Conservation (phyloP, 2,797 vertebrate species). For the Periophthalmus magnuspinnatus region DNA sequence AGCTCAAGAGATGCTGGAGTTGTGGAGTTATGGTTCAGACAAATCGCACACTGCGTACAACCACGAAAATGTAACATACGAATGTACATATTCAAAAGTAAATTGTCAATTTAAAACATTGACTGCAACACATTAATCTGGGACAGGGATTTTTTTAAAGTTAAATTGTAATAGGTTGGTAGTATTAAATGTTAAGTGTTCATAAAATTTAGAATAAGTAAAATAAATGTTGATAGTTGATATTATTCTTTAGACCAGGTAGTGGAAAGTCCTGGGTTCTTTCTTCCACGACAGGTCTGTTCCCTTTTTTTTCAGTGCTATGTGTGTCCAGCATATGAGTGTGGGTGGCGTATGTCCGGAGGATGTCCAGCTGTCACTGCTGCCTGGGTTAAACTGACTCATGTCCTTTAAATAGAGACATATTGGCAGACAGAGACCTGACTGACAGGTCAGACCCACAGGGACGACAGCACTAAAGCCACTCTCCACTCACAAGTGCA, state of each 20-base stretch:
- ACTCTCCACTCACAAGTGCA: conserved; percentile 2
- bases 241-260: background rate
- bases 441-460: conserved; percentile 29
- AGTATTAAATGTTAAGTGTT: too few relatives aligned
- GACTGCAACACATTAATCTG: too few relatives aligned
- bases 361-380: conserved; percentile 47
- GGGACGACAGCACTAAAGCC: conserved; percentile 23
- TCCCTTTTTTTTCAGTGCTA: conserved; percentile 5
- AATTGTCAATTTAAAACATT: too few relatives aligned
- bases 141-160: too few relatives aligned
- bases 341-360: conserved; percentile 15
- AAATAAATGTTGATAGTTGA: background rate
- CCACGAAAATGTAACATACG: too few relatives aligned
- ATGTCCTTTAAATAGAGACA: conserved; percentile 49
- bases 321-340: background rate
- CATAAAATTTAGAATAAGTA: background rate
- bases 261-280: background rate
- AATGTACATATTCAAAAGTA: too few relatives aligned
- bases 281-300: background rate
- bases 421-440: conserved; percentile 35
- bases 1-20: too few relatives aligned
- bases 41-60: too few relatives aligned
- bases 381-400: conserved; percentile 41
- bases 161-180: too few relatives aligned
- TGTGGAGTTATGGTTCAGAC: too few relatives aligned